phyloP scores from a whole-genome alignment of 2,888 invertebrate species.

The Drosophila dives region DNA sequence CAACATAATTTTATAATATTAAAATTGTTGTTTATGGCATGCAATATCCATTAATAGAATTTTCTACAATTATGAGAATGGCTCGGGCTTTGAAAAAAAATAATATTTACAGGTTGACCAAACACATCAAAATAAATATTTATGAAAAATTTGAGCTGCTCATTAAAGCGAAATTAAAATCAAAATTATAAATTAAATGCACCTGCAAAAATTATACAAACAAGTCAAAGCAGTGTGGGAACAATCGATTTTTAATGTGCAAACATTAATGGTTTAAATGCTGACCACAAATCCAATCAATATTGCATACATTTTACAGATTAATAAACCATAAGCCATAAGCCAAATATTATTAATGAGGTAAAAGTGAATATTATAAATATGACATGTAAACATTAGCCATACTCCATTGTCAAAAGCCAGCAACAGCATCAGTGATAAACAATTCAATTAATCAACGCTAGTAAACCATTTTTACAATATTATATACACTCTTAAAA shows the following conservation, averaged over 20 bases:
- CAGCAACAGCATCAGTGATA: constrained; percentile 34
- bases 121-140: constrained; percentile 19
- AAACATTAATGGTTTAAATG: constrained; percentile 10
- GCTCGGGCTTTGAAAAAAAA: constrained; percentile 2
- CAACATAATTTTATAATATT: constrained; percentile 43
- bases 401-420: constrained; percentile 12
- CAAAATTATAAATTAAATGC: not conserved
- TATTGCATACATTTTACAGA: constrained; percentile 40
- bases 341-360: constrained; percentile 58
- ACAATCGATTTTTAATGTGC: constrained; percentile 15
- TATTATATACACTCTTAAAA: not conserved
- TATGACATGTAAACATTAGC: constrained; percentile 45
- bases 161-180: constrained; percentile 8
- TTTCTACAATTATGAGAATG: constrained; percentile 48
- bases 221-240: not conserved
- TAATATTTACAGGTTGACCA: constrained; percentile 11
- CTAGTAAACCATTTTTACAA: not conserved
- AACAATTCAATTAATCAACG: constrained; percentile 64
- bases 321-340: constrained; percentile 48
- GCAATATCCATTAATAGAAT: constrained; percentile 63
- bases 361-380: constrained; percentile 49
- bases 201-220: constrained; percentile 4
- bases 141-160: constrained; percentile 3
- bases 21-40: constrained; percentile 52
- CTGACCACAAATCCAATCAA: constrained; percentile 53